Percentiles rank a stretch among this genome's conserved stretches.
These are phyloP conservation scores for Cyclargus thomasi DNA, from an alignment of 1,140 invertebrate genomes.

Conservation along the genomic window DNA sequence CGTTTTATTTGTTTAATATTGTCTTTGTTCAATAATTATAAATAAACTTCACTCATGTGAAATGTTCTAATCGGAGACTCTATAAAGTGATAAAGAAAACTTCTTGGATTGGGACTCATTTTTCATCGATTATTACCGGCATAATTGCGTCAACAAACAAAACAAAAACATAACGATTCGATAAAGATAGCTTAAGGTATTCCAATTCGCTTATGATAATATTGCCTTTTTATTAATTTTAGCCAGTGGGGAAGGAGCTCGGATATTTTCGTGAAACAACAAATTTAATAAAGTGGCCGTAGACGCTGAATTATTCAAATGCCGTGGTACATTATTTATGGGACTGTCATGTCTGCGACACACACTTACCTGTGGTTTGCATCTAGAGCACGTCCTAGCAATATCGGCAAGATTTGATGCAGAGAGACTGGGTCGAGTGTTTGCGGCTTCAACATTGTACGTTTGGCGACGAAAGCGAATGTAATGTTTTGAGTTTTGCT, in stretches of 20 bases:
- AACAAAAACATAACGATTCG: conserved; percentile 17
- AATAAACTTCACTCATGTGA: no score
- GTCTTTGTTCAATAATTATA: no score
- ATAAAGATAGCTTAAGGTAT: conserved; percentile 29
- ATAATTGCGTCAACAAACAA: neutral
- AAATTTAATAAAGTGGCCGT: conserved; percentile 70
- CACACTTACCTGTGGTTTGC: conserved; percentile 61
- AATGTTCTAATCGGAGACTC: no score
- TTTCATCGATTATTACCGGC: neutral
- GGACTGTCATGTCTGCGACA: conserved; percentile 64
- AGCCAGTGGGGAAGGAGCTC: conserved; percentile 30
- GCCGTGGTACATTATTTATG: conserved; percentile 67
- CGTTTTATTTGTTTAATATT: no score
- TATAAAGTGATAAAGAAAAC: no score
- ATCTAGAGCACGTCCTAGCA: conserved; percentile 58
- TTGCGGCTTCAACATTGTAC: conserved; percentile 10
- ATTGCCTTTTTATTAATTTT: conserved; percentile 51
- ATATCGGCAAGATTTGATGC: conserved; percentile 48
- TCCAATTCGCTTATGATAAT: conserved; percentile 37
- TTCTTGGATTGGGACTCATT: no score
- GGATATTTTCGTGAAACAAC: conserved; percentile 67
- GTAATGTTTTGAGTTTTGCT: neutral
- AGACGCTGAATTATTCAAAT: conserved; percentile 66
- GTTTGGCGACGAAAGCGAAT: neutral
- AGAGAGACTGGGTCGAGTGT: conserved; percentile 31